Evolutionary conservation across 2,888 invertebrate genomes (phyloP), one percentile per base, ranked within the genome.

Genomic region (Drosophila kuntzei): DNA sequence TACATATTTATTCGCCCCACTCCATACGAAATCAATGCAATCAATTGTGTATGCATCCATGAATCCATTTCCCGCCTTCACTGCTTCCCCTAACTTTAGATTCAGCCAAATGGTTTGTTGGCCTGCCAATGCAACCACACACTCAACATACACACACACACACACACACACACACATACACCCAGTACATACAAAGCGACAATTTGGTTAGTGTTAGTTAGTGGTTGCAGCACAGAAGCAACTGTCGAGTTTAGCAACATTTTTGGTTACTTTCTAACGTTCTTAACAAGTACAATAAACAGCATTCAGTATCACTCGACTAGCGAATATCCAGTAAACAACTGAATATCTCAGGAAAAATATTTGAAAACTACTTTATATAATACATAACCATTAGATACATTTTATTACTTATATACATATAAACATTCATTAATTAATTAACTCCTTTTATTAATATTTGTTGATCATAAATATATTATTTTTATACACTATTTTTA

Each of bases 21-120:
- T 50, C 34, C 37, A 60, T 27, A 49, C 66, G 61, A 76, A 79
- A 83, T 83, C 85, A 83, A 72, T 87, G 85, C 85, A 83, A 87
- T 87, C 83, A 82, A 82, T 82, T 83, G 86, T 79, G 86, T 72
- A 76, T 76, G 67, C 76, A 70, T 47, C 66, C 51, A 54, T 51
- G 60, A 22, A 6, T 14, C n/a, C 43, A 46, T 37, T 25, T n/a
- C 51, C 32, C 32, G 11, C 20, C 29, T 16, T 2, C 25, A 2
- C 12, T 7, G n/a, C 41, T 43, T 36, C 20, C 14, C 22, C 27
- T 14, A 37, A 63, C 51, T 57, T 32, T 37, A 32, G 51, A 37
- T 58, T 63, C 57, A 64, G 44, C 68, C 64, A 69, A 77, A 78
- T 70, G 69, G 63, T 54, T 69, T 64, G 16, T 64, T 59, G 63